phyloP scores from a whole-genome alignment of 2,113 vertebrate genomes.

The Podarcis raffonei region DNA sequence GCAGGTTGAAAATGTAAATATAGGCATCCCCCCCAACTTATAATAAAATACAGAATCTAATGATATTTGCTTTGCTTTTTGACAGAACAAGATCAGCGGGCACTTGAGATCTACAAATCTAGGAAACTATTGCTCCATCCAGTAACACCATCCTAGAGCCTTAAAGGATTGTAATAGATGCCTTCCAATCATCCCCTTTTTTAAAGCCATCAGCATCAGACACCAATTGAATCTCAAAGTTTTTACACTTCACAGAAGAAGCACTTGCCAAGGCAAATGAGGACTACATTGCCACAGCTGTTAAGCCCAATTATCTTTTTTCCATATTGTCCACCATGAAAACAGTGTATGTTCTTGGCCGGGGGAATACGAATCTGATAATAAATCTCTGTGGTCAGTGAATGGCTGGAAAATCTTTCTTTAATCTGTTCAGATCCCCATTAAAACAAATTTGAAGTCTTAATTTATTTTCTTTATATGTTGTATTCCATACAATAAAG shows the following conservation, averaged over 20 bases:
- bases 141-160: conserved; percentile 60
- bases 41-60: background rate
- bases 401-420: conserved; percentile 62
- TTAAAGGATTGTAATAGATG: conserved; percentile 51
- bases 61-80: conserved; percentile 36
- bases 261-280: conserved; percentile 43
- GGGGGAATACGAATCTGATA: conserved; percentile 60
- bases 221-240: conserved; percentile 27
- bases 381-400: conserved; percentile 78
- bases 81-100: conserved; percentile 75
- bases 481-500: conserved; percentile 84
- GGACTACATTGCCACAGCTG: conserved; percentile 40
- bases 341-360: conserved; percentile 56
- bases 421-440: conserved; percentile 36
- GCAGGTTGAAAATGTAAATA: background rate
- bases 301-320: conserved; percentile 31
- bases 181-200: conserved; percentile 52
- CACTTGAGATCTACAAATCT: conserved; percentile 36
- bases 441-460: conserved; percentile 62
- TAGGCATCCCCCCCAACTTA: background rate
- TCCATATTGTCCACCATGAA: conserved; percentile 53
- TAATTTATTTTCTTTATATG: conserved; percentile 78
- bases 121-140: conserved; percentile 42
- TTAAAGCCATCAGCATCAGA: conserved; percentile 51
- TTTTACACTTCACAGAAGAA: conserved; percentile 25